A percentile compares a stretch with the other conserved stretches of the same genome.
Conservation (phyloP, 2,113 vertebrate genomes). For the Pao palembangensis region DNA sequence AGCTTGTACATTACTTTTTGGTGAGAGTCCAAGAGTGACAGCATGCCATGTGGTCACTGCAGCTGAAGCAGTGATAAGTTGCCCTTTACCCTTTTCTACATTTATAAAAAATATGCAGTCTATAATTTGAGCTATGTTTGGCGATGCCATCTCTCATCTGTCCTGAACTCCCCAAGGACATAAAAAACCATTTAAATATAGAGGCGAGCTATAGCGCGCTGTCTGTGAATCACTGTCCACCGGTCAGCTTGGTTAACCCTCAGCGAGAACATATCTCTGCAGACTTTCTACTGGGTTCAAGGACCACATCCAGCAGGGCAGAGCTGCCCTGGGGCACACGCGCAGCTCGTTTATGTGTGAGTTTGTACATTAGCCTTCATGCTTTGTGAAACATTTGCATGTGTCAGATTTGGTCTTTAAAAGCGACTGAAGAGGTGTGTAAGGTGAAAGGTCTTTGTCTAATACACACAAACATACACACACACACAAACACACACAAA, state of each 20-base stretch:
- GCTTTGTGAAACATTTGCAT: slow-evolving; percentile 31
- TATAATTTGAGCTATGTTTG: slow-evolving; percentile 17
- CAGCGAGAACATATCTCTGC: slow-evolving; percentile 56
- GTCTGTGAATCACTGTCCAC: slow-evolving; percentile 36
- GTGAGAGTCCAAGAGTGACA: too few species aligned
- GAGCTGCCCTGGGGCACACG: slow-evolving; percentile 26
- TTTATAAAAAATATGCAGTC: neutral
- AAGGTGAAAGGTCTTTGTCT: neutral
- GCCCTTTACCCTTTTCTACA: neutral
- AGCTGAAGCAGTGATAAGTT: too few species aligned
- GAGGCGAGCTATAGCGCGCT: slow-evolving; percentile 19
- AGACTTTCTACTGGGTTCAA: slow-evolving; percentile 58
- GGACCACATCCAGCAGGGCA: slow-evolving; percentile 46
- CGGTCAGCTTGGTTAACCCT: slow-evolving; percentile 51
- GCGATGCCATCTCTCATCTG: slow-evolving; percentile 16
- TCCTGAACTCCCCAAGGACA: slow-evolving; percentile 9
- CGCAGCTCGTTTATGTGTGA: slow-evolving; percentile 8
- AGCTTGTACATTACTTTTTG: too few species aligned
- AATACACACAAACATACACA: too few species aligned
- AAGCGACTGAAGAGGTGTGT: slow-evolving; percentile 3
- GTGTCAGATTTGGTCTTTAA: slow-evolving; percentile 27
- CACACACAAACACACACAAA: neutral
- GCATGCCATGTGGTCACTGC: too few species aligned
- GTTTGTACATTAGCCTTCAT: slow-evolving; percentile 1
- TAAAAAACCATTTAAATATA: slow-evolving; percentile 27